A percentile compares a stretch with the other conserved stretches of the same genome.
Conservation (phyloP, 2,888 invertebrate genomes). For the Ormyrus labotus region DNA sequence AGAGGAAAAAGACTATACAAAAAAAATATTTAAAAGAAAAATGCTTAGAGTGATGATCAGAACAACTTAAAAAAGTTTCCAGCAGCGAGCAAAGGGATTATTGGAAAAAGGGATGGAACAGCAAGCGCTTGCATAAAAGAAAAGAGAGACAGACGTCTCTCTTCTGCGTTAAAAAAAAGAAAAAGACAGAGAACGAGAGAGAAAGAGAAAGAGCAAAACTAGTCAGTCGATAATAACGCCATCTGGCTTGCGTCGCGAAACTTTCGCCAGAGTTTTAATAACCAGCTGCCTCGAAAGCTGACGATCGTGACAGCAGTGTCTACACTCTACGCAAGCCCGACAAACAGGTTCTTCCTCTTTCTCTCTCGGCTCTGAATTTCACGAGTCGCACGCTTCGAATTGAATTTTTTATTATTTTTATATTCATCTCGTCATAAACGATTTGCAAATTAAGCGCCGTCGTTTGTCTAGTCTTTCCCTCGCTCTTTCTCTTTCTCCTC, state of each 20-base stretch:
- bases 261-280: conserved; percentile 71
- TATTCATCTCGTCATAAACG: conserved; percentile 42
- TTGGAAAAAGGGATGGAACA: not conserved
- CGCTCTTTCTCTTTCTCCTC: not conserved
- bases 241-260: conserved; percentile 70
- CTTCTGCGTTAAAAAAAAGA: conserved; percentile 7
- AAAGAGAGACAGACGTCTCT: not conserved
- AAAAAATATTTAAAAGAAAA: no score
- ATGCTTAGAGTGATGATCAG: no score
- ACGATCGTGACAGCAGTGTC: conserved; percentile 55
- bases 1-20: no score
- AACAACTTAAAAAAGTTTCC: no score
- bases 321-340: conserved; percentile 26
- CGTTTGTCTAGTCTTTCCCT: not conserved
- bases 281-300: conserved; percentile 57
- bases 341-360: conserved; percentile 46
- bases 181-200: conserved; percentile 9
- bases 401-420: conserved; percentile 55
- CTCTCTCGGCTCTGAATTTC: conserved; percentile 28
- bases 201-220: conserved; percentile 45
- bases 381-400: conserved; percentile 32
- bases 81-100: no score
- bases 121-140: not conserved
- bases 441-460: conserved; percentile 42
- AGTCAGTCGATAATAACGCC: conserved; percentile 70